phyloP scores from a whole-genome alignment of 2,888 invertebrate species.

The Pseudolycoriella hygida region DNA sequence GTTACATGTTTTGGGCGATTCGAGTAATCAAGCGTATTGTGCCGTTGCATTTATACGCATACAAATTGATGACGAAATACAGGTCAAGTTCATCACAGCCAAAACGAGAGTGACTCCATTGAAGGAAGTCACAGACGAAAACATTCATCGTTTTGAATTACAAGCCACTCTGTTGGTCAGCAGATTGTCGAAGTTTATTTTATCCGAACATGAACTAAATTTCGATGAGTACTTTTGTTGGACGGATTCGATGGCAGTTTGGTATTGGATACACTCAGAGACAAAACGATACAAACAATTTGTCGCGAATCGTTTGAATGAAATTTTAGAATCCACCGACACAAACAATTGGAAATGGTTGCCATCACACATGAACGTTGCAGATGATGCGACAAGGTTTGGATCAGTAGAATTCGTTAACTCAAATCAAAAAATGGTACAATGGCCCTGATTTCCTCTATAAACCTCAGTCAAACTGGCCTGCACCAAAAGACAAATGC shows the following conservation, averaged over 20 bases:
- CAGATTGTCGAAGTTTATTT: constrained; percentile 8
- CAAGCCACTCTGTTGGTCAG: constrained; percentile 12
- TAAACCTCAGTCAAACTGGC: neutral
- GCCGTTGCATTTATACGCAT: constrained; percentile 13
- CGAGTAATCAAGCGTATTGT: constrained; percentile 6
- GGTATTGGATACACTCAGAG: neutral
- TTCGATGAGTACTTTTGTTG: constrained; percentile 11
- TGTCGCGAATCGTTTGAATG: constrained; percentile 4
- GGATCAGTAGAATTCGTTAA: neutral
- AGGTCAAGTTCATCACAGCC: constrained; percentile 10
- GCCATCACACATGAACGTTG: constrained; percentile 12
- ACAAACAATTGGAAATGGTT: constrained; percentile 15
- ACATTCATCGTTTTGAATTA: constrained; percentile 13
- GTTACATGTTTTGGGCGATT: constrained; percentile 12
- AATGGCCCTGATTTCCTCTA: constrained; percentile 8
- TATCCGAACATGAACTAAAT: constrained; percentile 7
- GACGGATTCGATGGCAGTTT: constrained; percentile 15
- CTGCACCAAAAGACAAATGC: neutral
- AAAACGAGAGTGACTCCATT: constrained; percentile 14
- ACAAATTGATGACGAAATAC: constrained; percentile 1
- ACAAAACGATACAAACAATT: neutral
- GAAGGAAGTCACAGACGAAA: neutral
- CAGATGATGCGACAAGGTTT: constrained; percentile 12
- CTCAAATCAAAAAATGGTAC: constrained; percentile 7
- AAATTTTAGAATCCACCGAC: constrained; percentile 1